Evolutionary conservation across 2,113 vertebrate species (phyloP).

Genomic region (Festucalex cinctus): DNA sequence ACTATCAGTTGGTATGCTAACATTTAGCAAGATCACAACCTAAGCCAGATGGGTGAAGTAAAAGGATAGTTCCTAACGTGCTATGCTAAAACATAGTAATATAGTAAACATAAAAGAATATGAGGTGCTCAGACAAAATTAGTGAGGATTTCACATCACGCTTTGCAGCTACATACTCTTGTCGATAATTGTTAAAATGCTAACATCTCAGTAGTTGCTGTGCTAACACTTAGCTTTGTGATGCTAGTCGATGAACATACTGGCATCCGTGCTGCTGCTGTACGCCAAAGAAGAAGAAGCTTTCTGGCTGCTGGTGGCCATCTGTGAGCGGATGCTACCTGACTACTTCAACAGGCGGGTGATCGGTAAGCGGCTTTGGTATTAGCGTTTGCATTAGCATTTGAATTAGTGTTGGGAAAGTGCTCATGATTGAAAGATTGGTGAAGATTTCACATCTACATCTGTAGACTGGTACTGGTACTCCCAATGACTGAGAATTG

Average conservation of each 20-base stretch:
- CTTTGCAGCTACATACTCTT: neutral
- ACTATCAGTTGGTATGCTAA: no score
- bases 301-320: conserved; percentile 93
- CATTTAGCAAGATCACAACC: no score
- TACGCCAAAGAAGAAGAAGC: conserved; percentile 95
- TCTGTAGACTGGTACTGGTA: no score
- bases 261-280: conserved; percentile 90
- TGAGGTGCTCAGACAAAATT: neutral
- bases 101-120: no score
- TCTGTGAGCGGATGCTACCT: conserved; percentile 95
- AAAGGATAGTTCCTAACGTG: no score
- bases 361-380: conserved; percentile 75
- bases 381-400: neutral
- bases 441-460: no score
- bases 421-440: no score
- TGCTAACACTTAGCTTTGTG: neutral
- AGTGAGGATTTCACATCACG: no score
- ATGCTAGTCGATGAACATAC: conserved; percentile 94
- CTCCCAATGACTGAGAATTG: no score
- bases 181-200: neutral
- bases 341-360: conserved; percentile 96
- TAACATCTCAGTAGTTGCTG: neutral
- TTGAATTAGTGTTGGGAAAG: no score
- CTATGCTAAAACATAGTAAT: neutral
- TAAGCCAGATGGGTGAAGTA: no score